Evolutionary conservation across 1,140 invertebrate species (phyloP).

Genomic region (Neuroterus valhalla): DNA sequence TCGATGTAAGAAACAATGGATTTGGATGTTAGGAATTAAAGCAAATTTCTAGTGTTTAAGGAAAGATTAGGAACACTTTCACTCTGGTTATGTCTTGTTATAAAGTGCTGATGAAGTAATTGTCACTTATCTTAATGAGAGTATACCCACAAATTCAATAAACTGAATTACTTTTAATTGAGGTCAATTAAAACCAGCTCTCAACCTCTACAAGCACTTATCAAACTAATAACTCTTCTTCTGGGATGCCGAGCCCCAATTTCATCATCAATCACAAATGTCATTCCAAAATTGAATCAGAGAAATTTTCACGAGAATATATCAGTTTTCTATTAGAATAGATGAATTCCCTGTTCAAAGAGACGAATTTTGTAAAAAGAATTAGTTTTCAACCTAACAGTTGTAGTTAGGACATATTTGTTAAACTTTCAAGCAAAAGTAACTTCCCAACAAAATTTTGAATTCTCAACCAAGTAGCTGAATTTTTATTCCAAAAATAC

Average conservation of each 20-base stretch:
- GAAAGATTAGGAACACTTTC: conserved; percentile 18
- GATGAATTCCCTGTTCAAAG: too few species aligned
- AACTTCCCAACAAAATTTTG: too few species aligned
- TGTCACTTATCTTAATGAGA: background rate
- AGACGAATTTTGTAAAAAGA: too few species aligned
- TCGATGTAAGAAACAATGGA: conserved; percentile 23
- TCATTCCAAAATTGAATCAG: too few species aligned
- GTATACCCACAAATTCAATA: conserved; percentile 51
- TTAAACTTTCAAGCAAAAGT: too few species aligned
- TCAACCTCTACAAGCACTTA: conserved; percentile 7
- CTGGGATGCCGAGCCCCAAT: conserved; percentile 2
- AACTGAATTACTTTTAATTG: conserved; percentile 49
- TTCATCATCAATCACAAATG: background rate
- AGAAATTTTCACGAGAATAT: too few species aligned
- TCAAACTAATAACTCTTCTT: conserved; percentile 26
- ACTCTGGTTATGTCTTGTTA: conserved; percentile 1
- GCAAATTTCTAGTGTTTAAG: conserved; percentile 7
- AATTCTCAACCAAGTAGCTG: too few species aligned
- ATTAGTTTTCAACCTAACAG: too few species aligned
- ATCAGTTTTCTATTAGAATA: too few species aligned
- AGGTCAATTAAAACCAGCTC: conserved; percentile 44
- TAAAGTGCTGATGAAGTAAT: conserved; percentile 13
- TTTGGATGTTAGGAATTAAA: conserved; percentile 18
- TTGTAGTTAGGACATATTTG: too few species aligned
- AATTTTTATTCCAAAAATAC: too few species aligned